A percentile compares a stretch with the other conserved stretches of the same genome.
Conservation (phyloP, 2,797 vertebrate species). For the Sebastes trivittatus region DNA sequence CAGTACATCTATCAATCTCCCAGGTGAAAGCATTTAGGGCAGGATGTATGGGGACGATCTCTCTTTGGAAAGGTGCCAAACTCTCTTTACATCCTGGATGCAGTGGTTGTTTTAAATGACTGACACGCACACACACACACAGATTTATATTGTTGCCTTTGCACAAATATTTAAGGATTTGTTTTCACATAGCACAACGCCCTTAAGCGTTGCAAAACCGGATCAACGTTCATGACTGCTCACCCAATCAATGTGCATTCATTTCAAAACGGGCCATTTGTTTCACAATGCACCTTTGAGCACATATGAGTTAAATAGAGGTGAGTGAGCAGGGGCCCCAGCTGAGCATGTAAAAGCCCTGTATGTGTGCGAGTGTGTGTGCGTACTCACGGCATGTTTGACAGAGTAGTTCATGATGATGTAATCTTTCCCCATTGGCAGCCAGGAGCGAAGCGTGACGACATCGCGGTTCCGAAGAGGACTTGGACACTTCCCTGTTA, state of each 20-base stretch:
- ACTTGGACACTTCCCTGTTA: constrained; percentile 92
- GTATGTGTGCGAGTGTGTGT: background rate
- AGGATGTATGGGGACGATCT: background rate
- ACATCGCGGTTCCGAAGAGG: constrained; percentile 94
- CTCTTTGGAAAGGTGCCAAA: constrained; percentile 14
- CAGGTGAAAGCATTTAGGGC: constrained; percentile 19
- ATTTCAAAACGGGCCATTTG: background rate
- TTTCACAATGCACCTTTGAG: constrained; percentile 14
- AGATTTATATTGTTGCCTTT: background rate
- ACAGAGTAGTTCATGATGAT: constrained; percentile 99
- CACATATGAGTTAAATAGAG: background rate
- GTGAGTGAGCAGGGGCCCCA: background rate
- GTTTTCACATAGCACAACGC: background rate
- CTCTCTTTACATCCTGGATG: constrained; percentile 13
- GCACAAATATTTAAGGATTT: constrained; percentile 20
- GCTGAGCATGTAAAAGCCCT: background rate
- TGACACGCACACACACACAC: background rate
- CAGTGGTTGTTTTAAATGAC: background rate
- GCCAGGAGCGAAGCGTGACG: constrained; percentile 94
- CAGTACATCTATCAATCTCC: background rate
- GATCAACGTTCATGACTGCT: background rate
- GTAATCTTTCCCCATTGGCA: constrained; percentile 92
- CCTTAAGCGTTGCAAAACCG: constrained; percentile 5
- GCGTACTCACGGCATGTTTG: constrained; percentile 88
- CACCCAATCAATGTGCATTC: background rate